Base-by-base conservation (phyloP, 2,888 invertebrate genomes). In the Hesperia comma region DNA sequence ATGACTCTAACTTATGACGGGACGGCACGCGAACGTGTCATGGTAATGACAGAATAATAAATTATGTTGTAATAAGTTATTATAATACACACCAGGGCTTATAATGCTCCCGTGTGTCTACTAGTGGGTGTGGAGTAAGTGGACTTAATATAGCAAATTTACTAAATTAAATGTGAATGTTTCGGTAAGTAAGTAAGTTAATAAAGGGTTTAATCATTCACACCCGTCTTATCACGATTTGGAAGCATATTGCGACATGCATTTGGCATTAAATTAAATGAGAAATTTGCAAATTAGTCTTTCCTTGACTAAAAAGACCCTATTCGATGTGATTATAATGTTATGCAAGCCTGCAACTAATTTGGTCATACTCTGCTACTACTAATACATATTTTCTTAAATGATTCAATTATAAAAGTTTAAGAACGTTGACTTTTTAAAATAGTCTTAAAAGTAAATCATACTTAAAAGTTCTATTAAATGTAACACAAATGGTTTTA, bases 51-150 rank as follows among this genome's bases (percentile, higher is more conserved):
- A 90, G 88, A 83, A 90, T 90, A 90, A 92, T 92, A 92, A 92
- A 92, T 92, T 88, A 91, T 88, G 84, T 82, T 85, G 88, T 91
- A 92, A 92, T 92, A 91, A 92, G 79, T 90, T 89, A 92, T 88
- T 90, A 88, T 91, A 90, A 90, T 89, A 86, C 86, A 77, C 81
- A 82, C 84, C 76, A 79, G 79, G 82, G 82, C 81, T 82, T 85
- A 85, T 83, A 82, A 86, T 84, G 84, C 77, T 75, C 79, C 75
- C 74, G 73, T 69, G 74, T 70, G 72, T 67, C 60, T 63, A 71
- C 72, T 81, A 80, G 79, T 83, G 81, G 85, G 85, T 79, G 81
- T 81, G 83, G 80, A 81, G 77, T 80, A 78, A 79, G 78, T 82
- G 79, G 74, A 75, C 76, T 84, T 89, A 82, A 88, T 90, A 70